Conservation (phyloP, 2,888 invertebrate genomes). For the Harmothoe impar region DNA sequence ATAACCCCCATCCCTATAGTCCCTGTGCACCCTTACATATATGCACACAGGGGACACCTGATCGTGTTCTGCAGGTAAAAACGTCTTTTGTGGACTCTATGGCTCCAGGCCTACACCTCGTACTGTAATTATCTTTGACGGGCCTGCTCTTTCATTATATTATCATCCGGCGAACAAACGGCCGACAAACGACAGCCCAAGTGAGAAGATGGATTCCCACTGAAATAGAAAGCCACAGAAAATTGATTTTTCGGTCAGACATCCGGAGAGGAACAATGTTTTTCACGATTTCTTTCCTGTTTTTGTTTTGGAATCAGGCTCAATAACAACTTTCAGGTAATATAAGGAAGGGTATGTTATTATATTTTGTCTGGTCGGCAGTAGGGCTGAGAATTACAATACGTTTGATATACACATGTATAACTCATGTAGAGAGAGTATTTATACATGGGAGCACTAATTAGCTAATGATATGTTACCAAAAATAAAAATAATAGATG, state of each 20-base stretch:
- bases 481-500: too few species aligned
- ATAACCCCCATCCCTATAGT: not conserved
- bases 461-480: too few species aligned
- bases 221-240: not conserved
- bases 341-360: too few species aligned
- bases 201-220: not conserved
- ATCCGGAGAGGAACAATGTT: not conserved
- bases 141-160: conserved; percentile 17
- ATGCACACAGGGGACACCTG: not conserved
- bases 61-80: not conserved
- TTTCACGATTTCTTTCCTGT: too few species aligned
- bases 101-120: conserved; percentile 26
- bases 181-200: conserved; percentile 14
- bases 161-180: not conserved
- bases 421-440: too few species aligned
- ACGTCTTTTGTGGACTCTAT: not conserved
- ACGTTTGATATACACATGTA: too few species aligned
- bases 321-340: too few species aligned
- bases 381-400: too few species aligned
- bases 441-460: too few species aligned
- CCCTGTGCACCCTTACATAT: not conserved
- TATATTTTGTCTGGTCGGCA: too few species aligned
- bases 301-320: too few species aligned
- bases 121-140: not conserved
- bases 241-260: conserved; percentile 25